Base-by-base conservation (phyloP, 1,140 invertebrate genomes). In the Bombus pyrosoma region DNA sequence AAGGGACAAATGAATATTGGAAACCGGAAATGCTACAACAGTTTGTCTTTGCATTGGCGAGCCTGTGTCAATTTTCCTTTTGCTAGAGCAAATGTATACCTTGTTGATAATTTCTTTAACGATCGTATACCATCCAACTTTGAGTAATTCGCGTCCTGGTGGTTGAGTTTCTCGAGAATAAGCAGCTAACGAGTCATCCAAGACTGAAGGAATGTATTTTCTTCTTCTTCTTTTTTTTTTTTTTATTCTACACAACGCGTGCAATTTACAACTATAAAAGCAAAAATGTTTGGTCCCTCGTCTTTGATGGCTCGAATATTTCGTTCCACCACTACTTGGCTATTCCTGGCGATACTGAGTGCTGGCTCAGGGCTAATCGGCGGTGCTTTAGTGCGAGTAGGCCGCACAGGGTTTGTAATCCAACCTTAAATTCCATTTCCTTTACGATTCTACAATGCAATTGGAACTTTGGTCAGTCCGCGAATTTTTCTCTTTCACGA, bases 311-410 rank as follows among this genome's bases (percentile, higher is more conserved):
- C 22, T 28, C 37, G 6, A 34, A 25, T 57, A 10, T 2, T 28
- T 12, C 8, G 1, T 32, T 43, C n/a, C 6, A 13, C 1, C 6
- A 3, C 53, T 81, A 81, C 53, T 66, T n/a, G 73, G 47, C 18
- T 32, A 22, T 53, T 41, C 28, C 64, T 83, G 64, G 82, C 74
- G 64, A 59, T 78, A 83, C 74, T 18, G 34, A 69, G n/a, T 37
- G n/a, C 9, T 39, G 37, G 25, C 5, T 25, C 6, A 25, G 39
- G 8, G 9, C 71, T 69, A 83, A 59, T 83, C 41, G 28, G 5
- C 3, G 3, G 6, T 53, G 34, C 9, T 12, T 37, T 39, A 53
- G 82, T 59, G 39, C 57, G n/a, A 47, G 53, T 32, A 53, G 25
- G 34, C 15, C 43, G 64, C 62, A n/a, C 10, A 57, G 62, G 43